Evolutionary conservation across 2,797 vertebrate genomes (phyloP).

Genomic region (Delichon dasypus): DNA sequence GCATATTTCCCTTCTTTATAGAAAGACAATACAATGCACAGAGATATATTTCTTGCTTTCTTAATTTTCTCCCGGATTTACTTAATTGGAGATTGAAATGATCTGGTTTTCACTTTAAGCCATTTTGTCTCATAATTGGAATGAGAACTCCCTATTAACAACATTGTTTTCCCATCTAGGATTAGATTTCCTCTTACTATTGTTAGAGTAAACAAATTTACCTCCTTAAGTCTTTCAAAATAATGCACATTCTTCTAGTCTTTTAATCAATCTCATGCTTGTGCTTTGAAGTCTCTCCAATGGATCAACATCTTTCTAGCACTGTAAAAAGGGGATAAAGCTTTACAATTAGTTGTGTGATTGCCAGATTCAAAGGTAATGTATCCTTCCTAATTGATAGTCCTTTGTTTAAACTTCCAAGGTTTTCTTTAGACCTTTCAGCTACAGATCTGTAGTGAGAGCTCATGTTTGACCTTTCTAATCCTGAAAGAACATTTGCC

Average conservation of each 20-base stretch:
- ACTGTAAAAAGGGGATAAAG: neutral
- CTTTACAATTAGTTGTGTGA: neutral
- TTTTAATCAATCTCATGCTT: neutral
- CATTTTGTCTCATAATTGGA: neutral
- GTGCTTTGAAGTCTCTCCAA: neutral
- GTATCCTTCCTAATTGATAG: neutral
- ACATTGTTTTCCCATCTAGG: neutral
- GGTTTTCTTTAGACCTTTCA: neutral
- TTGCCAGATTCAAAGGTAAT: neutral
- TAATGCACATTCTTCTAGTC: neutral
- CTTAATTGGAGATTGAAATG: neutral
- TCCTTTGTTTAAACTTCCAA: neutral
- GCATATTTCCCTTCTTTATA: neutral
- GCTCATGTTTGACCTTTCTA: neutral
- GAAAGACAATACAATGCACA: neutral
- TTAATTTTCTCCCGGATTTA: neutral
- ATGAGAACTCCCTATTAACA: neutral
- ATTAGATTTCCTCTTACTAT: neutral
- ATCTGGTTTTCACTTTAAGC: neutral
- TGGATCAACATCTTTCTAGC: neutral
- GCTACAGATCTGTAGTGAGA: neutral
- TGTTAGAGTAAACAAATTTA: neutral
- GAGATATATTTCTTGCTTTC: neutral
- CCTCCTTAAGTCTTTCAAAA: neutral
- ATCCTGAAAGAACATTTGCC: neutral